Percentiles rank a stretch among this genome's conserved stretches.
Evolutionary conservation across 1,140 invertebrate species (phyloP).

Genomic region (Amyelois transitella): DNA sequence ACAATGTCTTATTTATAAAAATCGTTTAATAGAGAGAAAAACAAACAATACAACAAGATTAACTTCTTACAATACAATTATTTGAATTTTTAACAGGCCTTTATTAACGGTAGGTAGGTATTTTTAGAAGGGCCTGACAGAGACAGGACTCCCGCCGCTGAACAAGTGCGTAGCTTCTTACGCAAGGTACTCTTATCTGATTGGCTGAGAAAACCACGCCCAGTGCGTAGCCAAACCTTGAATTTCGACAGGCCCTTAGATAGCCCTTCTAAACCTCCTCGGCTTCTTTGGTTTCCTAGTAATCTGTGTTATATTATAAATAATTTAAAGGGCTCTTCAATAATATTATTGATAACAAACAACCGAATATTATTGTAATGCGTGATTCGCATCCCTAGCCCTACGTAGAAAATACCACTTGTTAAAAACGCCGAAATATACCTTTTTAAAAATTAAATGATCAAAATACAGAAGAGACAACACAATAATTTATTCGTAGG

Average conservation of each 20-base stretch:
- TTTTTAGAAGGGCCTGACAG: constrained; percentile 23
- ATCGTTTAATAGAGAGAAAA: no score
- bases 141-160: not conserved
- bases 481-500: not conserved
- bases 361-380: constrained; percentile 9
- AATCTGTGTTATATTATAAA: constrained; percentile 72
- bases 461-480: no score
- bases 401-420: no score
- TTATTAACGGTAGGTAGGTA: no score
- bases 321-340: constrained; percentile 66
- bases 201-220: constrained; percentile 62
- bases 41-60: no score
- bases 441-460: no score
- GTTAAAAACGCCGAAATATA: no score
- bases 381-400: not conserved
- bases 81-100: no score
- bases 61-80: no score
- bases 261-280: constrained; percentile 56
- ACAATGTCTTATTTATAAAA: no score
- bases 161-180: constrained; percentile 50
- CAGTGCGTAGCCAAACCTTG: constrained; percentile 65
- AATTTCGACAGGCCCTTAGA: constrained; percentile 56
- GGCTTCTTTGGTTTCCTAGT: constrained; percentile 52
- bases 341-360: constrained; percentile 32
- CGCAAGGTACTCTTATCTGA: constrained; percentile 46